These are phyloP conservation scores for Carterocephalus palaemon DNA, from an alignment of 2,888 invertebrate genomes.

Conservation along the genomic window DNA sequence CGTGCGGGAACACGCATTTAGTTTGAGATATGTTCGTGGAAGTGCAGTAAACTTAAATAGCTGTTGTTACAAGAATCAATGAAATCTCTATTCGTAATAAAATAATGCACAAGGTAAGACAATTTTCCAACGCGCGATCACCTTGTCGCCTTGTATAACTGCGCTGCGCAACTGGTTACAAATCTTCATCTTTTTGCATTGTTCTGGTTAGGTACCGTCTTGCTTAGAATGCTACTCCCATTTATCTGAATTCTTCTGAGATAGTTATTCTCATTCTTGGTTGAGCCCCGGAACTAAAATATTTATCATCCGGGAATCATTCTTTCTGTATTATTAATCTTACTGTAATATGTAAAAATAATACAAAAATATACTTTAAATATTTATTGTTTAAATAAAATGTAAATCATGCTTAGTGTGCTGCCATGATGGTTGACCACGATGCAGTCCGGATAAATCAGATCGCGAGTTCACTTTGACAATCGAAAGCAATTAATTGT, in stretches of 20 bases:
- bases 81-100: slow-evolving; percentile 14
- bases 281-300: no score
- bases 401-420: no score
- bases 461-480: slow-evolving; percentile 3
- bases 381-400: no score
- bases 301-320: no score
- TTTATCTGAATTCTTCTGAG: slow-evolving; percentile 7
- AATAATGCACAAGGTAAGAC: slow-evolving; percentile 9
- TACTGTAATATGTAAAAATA: no score
- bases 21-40: background rate
- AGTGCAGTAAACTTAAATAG: slow-evolving; percentile 11
- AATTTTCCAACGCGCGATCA: slow-evolving; percentile 9
- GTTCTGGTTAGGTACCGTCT: slow-evolving; percentile 1
- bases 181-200: slow-evolving; percentile 18
- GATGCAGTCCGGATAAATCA: slow-evolving; percentile 1
- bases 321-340: background rate
- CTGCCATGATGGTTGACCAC: background rate
- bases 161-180: slow-evolving; percentile 8
- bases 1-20: no score
- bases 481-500: slow-evolving; percentile 26
- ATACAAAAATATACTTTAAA: no score
- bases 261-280: background rate
- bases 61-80: background rate
- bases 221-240: background rate
- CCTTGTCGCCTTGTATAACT: slow-evolving; percentile 7